Evolutionary conservation across 2,888 invertebrate species (phyloP).

Genomic region (Pammene fasciana): DNA sequence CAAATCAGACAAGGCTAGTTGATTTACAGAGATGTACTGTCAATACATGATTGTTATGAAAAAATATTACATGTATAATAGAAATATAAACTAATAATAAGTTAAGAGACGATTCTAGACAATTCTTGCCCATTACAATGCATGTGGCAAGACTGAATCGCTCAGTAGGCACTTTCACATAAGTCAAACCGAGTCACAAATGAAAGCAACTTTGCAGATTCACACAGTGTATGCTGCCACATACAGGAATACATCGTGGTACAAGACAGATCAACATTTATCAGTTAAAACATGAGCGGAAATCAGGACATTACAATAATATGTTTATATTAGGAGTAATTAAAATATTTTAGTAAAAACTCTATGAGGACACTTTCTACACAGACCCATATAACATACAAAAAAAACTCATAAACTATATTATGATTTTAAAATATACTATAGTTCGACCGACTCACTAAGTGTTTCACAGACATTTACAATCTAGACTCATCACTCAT

Average conservation of each 20-base stretch:
- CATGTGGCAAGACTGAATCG: slow-evolving; percentile 41
- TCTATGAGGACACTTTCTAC: slow-evolving; percentile 75
- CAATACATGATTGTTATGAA: slow-evolving; percentile 40
- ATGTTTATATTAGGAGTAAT: slow-evolving; percentile 66
- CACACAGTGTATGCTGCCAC: slow-evolving; percentile 19
- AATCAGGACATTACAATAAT: slow-evolving; percentile 50
- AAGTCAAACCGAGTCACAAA: slow-evolving; percentile 51
- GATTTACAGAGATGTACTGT: slow-evolving; percentile 37
- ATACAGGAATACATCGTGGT: slow-evolving; percentile 28
- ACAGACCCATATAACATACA: slow-evolving; percentile 78
- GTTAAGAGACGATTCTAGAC: slow-evolving; percentile 33
- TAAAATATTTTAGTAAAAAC: slow-evolving; percentile 78
- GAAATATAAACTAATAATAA: slow-evolving; percentile 41
- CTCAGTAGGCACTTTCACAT: slow-evolving; percentile 65
- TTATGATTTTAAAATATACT: slow-evolving; percentile 73
- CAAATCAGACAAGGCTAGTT: slow-evolving; percentile 12
- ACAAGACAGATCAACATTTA: slow-evolving; percentile 55
- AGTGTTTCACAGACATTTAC: slow-evolving; percentile 63
- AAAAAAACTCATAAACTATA: slow-evolving; percentile 71
- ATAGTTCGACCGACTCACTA: slow-evolving; percentile 65
- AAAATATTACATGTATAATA: slow-evolving; percentile 39
- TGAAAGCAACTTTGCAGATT: slow-evolving; percentile 17
- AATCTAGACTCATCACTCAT: slow-evolving; percentile 50
- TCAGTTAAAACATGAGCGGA: slow-evolving; percentile 41
- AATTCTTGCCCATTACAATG: slow-evolving; percentile 27